A percentile compares a stretch with the other conserved stretches of the same genome.
Evolutionary conservation across 2,888 invertebrate genomes (phyloP).

Genomic region (Aquatica leii): DNA sequence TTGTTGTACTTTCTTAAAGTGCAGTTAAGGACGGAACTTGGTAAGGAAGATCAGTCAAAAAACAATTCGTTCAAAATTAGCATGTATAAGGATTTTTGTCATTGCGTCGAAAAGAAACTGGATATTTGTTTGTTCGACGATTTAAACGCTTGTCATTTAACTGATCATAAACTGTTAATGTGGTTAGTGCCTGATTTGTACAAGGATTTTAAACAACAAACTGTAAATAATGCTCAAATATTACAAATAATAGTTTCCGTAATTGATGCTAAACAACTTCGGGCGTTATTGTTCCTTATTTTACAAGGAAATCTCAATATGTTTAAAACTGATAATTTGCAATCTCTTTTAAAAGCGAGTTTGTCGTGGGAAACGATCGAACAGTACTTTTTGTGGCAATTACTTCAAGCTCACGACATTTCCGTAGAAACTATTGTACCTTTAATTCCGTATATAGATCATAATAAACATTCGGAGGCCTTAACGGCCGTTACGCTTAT

Average conservation of each 20-base stretch:
- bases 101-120: constrained; percentile 75
- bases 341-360: constrained; percentile 80
- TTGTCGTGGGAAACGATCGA: constrained; percentile 97
- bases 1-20: constrained; percentile 91
- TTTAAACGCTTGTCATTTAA: constrained; percentile 87
- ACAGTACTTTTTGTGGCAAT: constrained; percentile 97
- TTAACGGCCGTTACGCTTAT: constrained; percentile 88
- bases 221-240: constrained; percentile 87
- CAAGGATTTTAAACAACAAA: constrained; percentile 86
- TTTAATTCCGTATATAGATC: constrained; percentile 78
- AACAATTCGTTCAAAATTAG: constrained; percentile 78
- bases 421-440: constrained; percentile 90
- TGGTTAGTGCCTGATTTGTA: constrained; percentile 94
- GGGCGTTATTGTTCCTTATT: constrained; percentile 89
- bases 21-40: constrained; percentile 66
- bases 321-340: constrained; percentile 81
- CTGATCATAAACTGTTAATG: constrained; percentile 87
- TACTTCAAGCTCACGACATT: constrained; percentile 92
- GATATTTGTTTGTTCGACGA: constrained; percentile 80
- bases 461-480: constrained; percentile 90
- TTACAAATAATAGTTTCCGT: constrained; percentile 90
- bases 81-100: constrained; percentile 90
- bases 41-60: constrained; percentile 61
- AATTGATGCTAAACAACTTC: constrained; percentile 88
- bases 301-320: constrained; percentile 87